Evolutionary conservation across 2,888 invertebrate genomes (phyloP), one percentile per base, ranked within the genome.

Genomic region (Onthophagus sagittarius): DNA sequence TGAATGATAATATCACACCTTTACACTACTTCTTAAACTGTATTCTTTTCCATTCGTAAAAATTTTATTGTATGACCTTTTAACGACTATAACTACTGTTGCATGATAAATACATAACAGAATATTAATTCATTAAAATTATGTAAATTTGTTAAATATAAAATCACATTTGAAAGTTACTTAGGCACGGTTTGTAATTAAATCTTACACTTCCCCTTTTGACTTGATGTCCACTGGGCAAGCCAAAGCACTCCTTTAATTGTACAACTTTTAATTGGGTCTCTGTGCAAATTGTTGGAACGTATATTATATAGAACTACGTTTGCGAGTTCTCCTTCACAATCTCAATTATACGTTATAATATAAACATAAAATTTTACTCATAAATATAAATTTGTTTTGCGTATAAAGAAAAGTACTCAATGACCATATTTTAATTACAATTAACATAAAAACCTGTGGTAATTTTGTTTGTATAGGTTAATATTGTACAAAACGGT

Each of bases 191-290:
- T 11, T 53, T 53, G 39, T 53, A 53, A 53, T 53, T 53, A 53
- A 53, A 53, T 11, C 39, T 53, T 53, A 53, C 39, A 53, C 39
- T 53, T 23, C 23, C 23, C 63, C 63, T 5, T 63, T 14, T 63
- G 14, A 63, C 7, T 63, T 63, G n/a, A 63, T n/a, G 63, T 63
- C 63, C 63, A 63, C 63, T 4, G 63, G 63, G 63, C 14, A 63
- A 6, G 13, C 63, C 14, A 0, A n/a, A 63, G 14, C 9, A 14
- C n/a, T 63, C 14, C 63, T 14, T 15, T 15, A 64, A 11, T 64
- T 64, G 23, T 64, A 15, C 63, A 64, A 64, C 64, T 64, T 64
- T 64, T 64, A 64, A 64, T 64, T 64, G 64, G 14, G 64, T 64
- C 7, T 15, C 39, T 53, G 39, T 53, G 39, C 11, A 53, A 11